Evolutionary conservation across 2,113 vertebrate genomes (phyloP), one percentile per base, ranked within the genome.

Genomic region (Strigops habroptila): DNA sequence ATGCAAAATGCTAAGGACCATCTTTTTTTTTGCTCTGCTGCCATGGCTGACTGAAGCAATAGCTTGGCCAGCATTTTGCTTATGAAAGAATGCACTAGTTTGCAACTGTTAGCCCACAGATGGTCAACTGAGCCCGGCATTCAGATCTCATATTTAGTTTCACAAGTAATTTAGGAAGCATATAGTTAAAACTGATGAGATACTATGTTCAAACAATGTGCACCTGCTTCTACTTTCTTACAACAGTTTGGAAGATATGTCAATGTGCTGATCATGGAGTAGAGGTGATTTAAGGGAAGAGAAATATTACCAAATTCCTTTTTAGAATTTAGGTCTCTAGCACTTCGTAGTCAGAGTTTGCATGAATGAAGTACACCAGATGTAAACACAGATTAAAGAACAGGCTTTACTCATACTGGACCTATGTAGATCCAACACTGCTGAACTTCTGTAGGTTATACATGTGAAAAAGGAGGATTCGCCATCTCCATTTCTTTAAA

Each of bases 81-180:
- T 88, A 86, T 83, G 70, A 95, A 93, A 94, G 64, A 79, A 35
- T 19, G 27, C 76, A 35, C 48, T 75, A 51, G 70, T 51, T 55
- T 83, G 59, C 59, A 92, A 93, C 74, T 88, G 87, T 48, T 88
- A 94, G 77, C 43, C 71, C 67, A 78, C 90, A 93, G 70, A 86
- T 85, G 82, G 88, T 37, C 78, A 96, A 4, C 83, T 55, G 76
- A 75, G 41, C 67, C 83, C 94, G 90, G 87, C 64, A 74, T 37
- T 46, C 57, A 96, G 78, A 90, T 60, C 75, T 87, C 0, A 0
- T 71, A 77, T 75, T 96, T 82, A 88, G 64, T 73, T 60, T 68
- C 53, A 81, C 31, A 80, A 87, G 48, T 88, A 79, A 94, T 82
- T 94, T 82, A 81, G 70, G 91, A 27, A 93, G 74, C 57, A 73